Conservation (phyloP, 23 tunicate genomes). For the Aplidium turbinatum region DNA sequence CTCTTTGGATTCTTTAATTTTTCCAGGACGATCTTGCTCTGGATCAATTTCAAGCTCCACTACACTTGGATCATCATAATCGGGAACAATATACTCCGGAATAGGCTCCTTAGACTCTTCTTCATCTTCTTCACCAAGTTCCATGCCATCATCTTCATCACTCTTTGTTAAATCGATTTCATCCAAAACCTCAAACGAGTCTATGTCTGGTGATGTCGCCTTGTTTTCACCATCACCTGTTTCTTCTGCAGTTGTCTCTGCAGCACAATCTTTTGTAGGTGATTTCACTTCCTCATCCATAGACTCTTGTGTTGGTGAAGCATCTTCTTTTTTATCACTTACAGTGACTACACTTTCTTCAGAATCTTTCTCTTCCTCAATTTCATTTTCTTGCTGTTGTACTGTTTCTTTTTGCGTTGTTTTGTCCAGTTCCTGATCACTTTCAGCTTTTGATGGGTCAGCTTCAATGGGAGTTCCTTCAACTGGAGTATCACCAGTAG, state of each 20-base stretch:
- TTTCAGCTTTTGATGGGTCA: neutral
- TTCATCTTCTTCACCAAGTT: neutral
- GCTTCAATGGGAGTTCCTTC: neutral
- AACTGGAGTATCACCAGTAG: neutral
- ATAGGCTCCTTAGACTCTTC: slow-evolving; percentile 12
- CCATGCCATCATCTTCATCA: slow-evolving; percentile 22
- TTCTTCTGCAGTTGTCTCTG: neutral
- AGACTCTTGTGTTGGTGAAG: no score
- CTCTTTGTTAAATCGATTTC: slow-evolving; percentile 39
- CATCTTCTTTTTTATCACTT: neutral
- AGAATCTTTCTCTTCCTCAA: neutral
- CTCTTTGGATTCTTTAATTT: slow-evolving; percentile 65
- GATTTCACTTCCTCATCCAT: no score
- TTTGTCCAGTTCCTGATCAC: neutral
- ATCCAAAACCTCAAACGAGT: slow-evolving; percentile 13
- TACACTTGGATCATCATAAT: slow-evolving; percentile 49
- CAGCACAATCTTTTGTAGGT: neutral
- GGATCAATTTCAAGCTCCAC: slow-evolving; percentile 62
- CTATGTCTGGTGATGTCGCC: neutral
- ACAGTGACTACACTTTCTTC: slow-evolving; percentile 2
- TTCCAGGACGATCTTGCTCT: slow-evolving; percentile 37
- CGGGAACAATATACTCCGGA: slow-evolving; percentile 23
- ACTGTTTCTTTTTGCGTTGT: neutral
- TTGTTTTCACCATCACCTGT: neutral
- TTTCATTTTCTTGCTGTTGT: neutral